Evolutionary conservation across 2,888 invertebrate genomes (phyloP).

Genomic region (Chrysolina americana): DNA sequence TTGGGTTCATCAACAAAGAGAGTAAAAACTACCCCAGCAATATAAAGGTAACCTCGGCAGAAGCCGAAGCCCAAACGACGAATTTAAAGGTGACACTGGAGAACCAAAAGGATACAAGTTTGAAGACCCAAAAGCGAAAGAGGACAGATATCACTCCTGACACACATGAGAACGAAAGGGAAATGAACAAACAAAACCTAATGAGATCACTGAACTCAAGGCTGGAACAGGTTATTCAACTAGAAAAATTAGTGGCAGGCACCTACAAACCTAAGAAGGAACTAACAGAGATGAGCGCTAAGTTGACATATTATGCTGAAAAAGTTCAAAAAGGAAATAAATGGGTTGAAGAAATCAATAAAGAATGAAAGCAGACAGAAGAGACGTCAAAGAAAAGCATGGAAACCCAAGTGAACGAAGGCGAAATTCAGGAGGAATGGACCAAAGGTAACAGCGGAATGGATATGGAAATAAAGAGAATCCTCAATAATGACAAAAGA

Average conservation of each 20-base stretch:
- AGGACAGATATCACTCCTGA: conserved; percentile 5
- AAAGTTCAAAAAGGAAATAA: background rate
- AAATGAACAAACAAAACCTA: background rate
- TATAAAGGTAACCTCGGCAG: too few species aligned
- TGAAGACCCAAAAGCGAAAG: background rate
- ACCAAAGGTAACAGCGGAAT: background rate
- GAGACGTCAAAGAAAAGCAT: conserved; percentile 15
- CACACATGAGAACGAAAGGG: background rate
- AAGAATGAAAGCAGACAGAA: background rate
- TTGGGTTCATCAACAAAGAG: too few species aligned
- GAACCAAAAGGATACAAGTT: background rate
- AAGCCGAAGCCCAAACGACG: background rate
- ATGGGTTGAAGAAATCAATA: background rate
- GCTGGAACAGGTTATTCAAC: background rate
- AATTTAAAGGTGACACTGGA: background rate
- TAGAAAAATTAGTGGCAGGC: background rate
- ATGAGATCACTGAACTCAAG: conserved; percentile 1
- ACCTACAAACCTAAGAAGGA: conserved; percentile 11
- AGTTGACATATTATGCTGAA: conserved; percentile 14
- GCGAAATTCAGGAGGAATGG: conserved; percentile 7
- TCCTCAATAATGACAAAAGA: background rate
- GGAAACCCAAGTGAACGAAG: conserved; percentile 21
- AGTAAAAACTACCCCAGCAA: too few species aligned
- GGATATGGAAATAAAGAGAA: background rate
- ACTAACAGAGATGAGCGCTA: conserved; percentile 12